Evolutionary conservation across 2,113 vertebrate genomes (phyloP).

Genomic region (Seriola quinqueradiata): DNA sequence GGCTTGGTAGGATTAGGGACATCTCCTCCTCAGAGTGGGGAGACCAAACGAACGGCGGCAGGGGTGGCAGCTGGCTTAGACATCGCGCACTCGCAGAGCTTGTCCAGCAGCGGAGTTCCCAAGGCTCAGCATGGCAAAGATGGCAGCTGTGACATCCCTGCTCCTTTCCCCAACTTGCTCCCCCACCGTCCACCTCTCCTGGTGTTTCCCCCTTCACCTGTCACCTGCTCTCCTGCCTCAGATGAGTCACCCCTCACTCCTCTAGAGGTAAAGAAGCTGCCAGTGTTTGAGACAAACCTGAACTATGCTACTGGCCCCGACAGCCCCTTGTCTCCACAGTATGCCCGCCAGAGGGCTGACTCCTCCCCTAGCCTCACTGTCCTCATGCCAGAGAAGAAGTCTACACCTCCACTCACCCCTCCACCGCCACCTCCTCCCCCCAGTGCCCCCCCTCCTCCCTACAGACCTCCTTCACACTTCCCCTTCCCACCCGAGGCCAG

Average conservation of each 20-base stretch:
- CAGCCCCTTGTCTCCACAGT: conserved; percentile 92
- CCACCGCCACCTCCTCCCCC: conserved; percentile 84
- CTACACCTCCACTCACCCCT: conserved; percentile 90
- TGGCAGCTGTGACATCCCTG: conserved; percentile 90
- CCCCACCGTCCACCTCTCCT: conserved; percentile 94
- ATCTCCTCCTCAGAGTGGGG: conserved; percentile 60
- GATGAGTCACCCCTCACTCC: conserved; percentile 97
- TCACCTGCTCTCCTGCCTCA: conserved; percentile 95
- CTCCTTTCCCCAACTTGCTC: conserved; percentile 96
- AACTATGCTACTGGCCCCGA: conserved; percentile 90
- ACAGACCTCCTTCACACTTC: conserved; percentile 89
- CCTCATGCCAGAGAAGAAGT: conserved; percentile 87
- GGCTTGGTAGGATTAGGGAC: conserved; percentile 61
- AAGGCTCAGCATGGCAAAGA: conserved; percentile 79
- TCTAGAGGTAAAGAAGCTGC: conserved; percentile 95
- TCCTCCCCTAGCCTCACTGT: conserved; percentile 88
- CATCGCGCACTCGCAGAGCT: conserved; percentile 36
- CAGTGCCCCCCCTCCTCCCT: conserved; percentile 82
- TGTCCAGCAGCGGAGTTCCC: conserved; percentile 19
- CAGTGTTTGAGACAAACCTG: conserved; percentile 93
- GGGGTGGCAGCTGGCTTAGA: conserved; percentile 52
- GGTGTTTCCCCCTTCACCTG: conserved; percentile 94
- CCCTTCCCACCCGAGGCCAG: conserved; percentile 88
- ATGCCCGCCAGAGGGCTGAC: conserved; percentile 87
- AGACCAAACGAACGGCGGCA: conserved; percentile 55